phyloP scores from a whole-genome alignment of 2,113 vertebrate genomes.

The Malurus alboscapulatus region DNA sequence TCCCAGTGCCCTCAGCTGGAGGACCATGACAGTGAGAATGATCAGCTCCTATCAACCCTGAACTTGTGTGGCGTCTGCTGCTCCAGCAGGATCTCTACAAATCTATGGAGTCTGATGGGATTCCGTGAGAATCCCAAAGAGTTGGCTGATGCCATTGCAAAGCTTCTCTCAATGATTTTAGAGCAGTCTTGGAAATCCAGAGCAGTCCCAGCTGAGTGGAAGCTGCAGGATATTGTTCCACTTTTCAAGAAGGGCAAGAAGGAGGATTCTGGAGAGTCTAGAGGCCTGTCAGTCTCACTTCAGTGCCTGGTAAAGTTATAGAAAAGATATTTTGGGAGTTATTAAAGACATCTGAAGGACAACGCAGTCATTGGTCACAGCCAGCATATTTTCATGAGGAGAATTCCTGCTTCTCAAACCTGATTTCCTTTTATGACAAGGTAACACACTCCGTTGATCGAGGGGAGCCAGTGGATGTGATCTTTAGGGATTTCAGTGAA shows the following conservation, averaged over 20 bases:
- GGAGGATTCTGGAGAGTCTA: background rate
- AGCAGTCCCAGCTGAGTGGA: background rate
- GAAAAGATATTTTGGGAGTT: background rate
- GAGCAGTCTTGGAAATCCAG: background rate
- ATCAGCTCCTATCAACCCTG: background rate
- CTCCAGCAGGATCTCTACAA: background rate
- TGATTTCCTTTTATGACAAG: background rate
- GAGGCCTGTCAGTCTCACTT: background rate
- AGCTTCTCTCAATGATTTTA: background rate
- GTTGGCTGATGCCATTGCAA: background rate
- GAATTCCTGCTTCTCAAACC: background rate
- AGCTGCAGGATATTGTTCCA: background rate
- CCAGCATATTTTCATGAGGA: background rate
- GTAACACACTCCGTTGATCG: background rate
- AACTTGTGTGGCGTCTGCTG: background rate
- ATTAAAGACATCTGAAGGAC: background rate
- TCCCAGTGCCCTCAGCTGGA: background rate
- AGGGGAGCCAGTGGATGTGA: background rate
- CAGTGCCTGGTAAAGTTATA: background rate
- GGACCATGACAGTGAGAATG: background rate
- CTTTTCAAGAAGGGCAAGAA: background rate
- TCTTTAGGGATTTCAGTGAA: background rate
- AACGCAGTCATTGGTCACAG: background rate
- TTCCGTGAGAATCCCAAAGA: background rate
- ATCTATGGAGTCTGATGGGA: background rate